Evolutionary conservation across 1,140 invertebrate genomes (phyloP).

Genomic region (Coenobita brevimanus): DNA sequence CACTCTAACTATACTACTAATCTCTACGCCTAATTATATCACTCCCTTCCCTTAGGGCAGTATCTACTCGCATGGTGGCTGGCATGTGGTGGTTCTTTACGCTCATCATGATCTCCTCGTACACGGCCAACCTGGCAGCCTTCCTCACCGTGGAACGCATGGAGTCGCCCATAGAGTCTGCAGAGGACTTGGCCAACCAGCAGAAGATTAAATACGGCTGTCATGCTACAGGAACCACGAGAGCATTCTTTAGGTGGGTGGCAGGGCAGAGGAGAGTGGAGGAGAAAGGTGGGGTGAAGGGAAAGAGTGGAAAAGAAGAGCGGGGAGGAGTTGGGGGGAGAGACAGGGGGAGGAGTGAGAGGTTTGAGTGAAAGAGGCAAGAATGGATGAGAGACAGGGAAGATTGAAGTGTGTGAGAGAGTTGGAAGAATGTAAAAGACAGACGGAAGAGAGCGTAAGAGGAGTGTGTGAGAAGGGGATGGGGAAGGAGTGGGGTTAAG

Average conservation of each 20-base stretch:
- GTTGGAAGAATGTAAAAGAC: not conserved
- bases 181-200: constrained; percentile 79
- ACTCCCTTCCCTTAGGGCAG: constrained; percentile 71
- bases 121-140: constrained; percentile 80
- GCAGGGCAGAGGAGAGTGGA: not conserved
- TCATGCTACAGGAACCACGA: constrained; percentile 76
- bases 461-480: not conserved
- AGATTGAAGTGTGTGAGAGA: not conserved
- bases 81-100: constrained; percentile 80
- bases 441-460: not conserved
- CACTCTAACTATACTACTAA: too few species aligned
- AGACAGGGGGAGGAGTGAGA: not conserved
- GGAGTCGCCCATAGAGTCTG: constrained; percentile 78
- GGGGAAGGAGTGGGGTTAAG: not conserved
- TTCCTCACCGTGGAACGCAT: constrained; percentile 80
- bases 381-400: not conserved
- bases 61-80: constrained; percentile 76
- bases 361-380: not conserved
- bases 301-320: not conserved
- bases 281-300: not conserved
- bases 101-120: constrained; percentile 80
- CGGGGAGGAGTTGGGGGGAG: not conserved
- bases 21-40: too few species aligned
- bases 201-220: constrained; percentile 79
- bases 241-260: constrained; percentile 75